These are phyloP conservation scores for Ellobius talpinus DNA, from an alignment of 2,113 vertebrate genomes.

Conservation along the genomic window DNA sequence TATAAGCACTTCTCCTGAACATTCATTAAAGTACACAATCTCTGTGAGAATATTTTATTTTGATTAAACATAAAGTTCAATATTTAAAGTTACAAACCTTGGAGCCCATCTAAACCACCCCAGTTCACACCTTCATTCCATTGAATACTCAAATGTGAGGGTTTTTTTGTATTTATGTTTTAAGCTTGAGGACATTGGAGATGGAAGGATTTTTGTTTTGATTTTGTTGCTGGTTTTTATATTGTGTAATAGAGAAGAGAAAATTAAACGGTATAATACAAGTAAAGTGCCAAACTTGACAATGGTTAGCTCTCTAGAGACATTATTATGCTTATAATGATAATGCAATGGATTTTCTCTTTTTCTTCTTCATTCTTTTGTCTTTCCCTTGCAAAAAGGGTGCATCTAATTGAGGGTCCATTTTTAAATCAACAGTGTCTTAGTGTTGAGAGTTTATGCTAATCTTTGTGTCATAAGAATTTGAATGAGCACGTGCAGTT, in stretches of 20 bases:
- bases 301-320: not conserved
- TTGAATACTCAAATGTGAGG: not conserved
- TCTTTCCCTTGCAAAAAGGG: conserved; percentile 15
- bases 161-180: not conserved
- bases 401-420: not conserved
- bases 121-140: not conserved
- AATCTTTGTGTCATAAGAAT: not conserved
- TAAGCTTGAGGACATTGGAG: not conserved
- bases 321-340: not conserved
- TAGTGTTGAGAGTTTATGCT: not conserved
- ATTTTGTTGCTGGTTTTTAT: not conserved
- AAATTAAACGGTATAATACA: not conserved
- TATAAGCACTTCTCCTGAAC: not conserved
- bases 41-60: not conserved
- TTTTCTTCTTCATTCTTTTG: not conserved
- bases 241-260: not conserved
- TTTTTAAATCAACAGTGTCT: conserved; percentile 26
- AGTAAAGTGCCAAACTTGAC: not conserved
- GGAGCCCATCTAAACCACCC: not conserved
- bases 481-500: not conserved
- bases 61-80: not conserved
- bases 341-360: not conserved
- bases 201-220: not conserved
- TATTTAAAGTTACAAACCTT: not conserved
- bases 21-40: not conserved